Evolutionary conservation across 2,888 invertebrate species (phyloP), one percentile per base, ranked within the genome.

Genomic region (Alviniconcha strummeri): DNA sequence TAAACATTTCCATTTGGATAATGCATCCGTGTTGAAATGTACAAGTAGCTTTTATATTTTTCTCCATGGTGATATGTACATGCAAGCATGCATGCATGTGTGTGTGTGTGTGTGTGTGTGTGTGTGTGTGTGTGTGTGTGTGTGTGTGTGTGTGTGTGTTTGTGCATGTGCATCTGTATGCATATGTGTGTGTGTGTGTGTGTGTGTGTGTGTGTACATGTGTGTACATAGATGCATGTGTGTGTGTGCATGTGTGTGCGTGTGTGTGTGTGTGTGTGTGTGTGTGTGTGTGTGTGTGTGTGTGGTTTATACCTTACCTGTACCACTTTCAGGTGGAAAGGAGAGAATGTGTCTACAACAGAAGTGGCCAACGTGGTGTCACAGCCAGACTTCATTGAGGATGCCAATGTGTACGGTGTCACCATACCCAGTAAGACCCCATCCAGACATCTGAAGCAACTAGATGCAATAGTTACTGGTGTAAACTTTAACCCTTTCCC

Each of bases 281-380:
- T 72, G 36, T 11, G 36, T 36, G 36, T 36, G 36, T 36, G 72
- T 72, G 72, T 72, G 72, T 72, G 64, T 64, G 72, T 72, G 72
- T 72, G 72, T 72, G 36, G 36, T 36, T 36, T 36, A 36, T 36
- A 36, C 36, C 75, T 55, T 75, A 7, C 9, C 75, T 77, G 4
- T 19, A 54, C 36, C n/a, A 54, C 8, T 19, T 54, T 15, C 64
- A 86, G 92, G 84, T 92, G 92, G 92, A 92, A 92, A 85, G 92
- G 92, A 52, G 92, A 92, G 85, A 92, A 92, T 86, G 92, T 92
- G 5, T 92, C 92, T 0, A 92, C 92, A 11, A 90, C 89, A 69
- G 92, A 92, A 85, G 90, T 92, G 55, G 88, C 91, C 71, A 92
- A 91, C 85, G 85, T 90, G 7, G 67, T 92, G 4, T 85, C 89